These are phyloP conservation scores for Parasteatoda tepidariorum DNA, from an alignment of 1,140 invertebrate genomes.

Conservation along the genomic window DNA sequence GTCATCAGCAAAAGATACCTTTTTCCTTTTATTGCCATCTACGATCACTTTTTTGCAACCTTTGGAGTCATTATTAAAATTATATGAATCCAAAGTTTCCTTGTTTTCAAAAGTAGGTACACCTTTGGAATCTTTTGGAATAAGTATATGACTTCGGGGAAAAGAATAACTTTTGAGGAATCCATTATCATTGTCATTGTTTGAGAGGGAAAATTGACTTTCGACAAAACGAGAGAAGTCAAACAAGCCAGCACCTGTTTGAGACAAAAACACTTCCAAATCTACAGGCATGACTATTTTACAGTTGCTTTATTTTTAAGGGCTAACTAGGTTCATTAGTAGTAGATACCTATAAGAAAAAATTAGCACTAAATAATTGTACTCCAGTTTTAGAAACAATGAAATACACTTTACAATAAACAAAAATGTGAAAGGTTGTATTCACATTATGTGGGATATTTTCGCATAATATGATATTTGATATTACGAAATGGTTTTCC, in stretches of 20 bases:
- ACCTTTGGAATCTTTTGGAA: not conserved
- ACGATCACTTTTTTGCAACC: not conserved
- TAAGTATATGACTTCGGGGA: not conserved
- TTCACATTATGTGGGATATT: no score
- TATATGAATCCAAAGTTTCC: not conserved
- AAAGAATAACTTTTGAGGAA: not conserved
- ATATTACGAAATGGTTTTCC: no score
- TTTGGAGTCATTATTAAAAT: not conserved
- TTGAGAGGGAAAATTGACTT: not conserved
- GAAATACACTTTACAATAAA: no score
- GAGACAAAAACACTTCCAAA: slow-evolving; percentile 45
- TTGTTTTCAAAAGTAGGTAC: not conserved
- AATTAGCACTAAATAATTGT: no score
- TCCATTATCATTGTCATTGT: not conserved
- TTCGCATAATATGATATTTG: no score
- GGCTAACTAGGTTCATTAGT: no score
- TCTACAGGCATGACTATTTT: slow-evolving; percentile 44
- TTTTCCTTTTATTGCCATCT: slow-evolving; percentile 75
- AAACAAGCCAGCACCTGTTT: not conserved
- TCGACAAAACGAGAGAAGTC: not conserved
- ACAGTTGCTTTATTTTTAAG: no score
- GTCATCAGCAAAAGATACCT: slow-evolving; percentile 94
- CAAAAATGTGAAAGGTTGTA: no score
- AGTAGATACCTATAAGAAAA: no score
- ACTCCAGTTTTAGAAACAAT: no score